Evolutionary conservation across 2,888 invertebrate genomes (phyloP).

Genomic region (Theretra japonica): DNA sequence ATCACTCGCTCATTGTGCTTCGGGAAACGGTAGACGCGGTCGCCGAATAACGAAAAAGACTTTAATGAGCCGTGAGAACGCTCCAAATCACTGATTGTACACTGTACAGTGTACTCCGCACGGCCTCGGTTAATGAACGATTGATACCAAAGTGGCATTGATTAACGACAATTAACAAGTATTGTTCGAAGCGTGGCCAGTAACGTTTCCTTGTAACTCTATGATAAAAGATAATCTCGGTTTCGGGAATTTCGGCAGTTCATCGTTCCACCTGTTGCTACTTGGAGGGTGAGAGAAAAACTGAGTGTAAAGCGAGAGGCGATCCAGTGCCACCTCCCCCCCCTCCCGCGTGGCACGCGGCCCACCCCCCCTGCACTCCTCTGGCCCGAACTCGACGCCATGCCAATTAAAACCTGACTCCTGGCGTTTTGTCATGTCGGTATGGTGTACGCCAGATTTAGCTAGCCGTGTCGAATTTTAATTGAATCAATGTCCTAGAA

Average conservation of each 20-base stretch:
- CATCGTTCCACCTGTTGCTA: constrained; percentile 73
- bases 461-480: constrained; percentile 54
- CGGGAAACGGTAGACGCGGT: constrained; percentile 84
- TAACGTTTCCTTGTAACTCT: constrained; percentile 41
- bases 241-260: constrained; percentile 60
- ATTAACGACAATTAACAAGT: constrained; percentile 62
- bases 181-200: constrained; percentile 46
- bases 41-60: constrained; percentile 82
- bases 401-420: constrained; percentile 77
- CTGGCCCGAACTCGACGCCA: constrained; percentile 61
- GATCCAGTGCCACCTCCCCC: constrained; percentile 40
- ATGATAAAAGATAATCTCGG: constrained; percentile 45
- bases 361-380: constrained; percentile 37
- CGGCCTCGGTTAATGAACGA: constrained; percentile 78
- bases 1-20: constrained; percentile 84
- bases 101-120: constrained; percentile 38
- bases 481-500: constrained; percentile 55
- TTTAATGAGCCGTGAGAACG: constrained; percentile 85
- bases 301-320: constrained; percentile 56
- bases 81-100: constrained; percentile 82
- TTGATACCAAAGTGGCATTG: constrained; percentile 74
- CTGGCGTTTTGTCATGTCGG: constrained; percentile 64
- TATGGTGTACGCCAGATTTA: constrained; percentile 55
- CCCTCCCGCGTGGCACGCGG: constrained; percentile 27
- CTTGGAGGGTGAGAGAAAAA: constrained; percentile 72